Conservation (phyloP, 2,797 vertebrate species). For the Menidia menidia region DNA sequence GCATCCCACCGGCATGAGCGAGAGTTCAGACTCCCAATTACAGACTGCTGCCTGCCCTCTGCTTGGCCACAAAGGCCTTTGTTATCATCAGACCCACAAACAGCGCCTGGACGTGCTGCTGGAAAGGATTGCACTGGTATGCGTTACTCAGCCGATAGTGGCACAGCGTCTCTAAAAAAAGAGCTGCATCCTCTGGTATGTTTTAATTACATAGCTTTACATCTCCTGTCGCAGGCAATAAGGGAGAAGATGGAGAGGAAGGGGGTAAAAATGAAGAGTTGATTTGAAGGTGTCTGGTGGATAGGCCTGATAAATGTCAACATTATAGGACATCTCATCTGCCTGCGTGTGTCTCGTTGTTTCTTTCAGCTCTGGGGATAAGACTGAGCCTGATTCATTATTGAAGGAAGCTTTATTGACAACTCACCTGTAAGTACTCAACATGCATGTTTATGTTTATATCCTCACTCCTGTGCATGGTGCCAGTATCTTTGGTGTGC, state of each 20-base stretch:
- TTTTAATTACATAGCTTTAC: slow-evolving; percentile 79
- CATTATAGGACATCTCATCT: slow-evolving; percentile 74
- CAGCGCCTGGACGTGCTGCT: slow-evolving; percentile 62
- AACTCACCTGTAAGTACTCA: slow-evolving; percentile 47
- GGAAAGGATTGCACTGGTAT: slow-evolving; percentile 70
- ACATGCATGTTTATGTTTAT: slow-evolving; percentile 25
- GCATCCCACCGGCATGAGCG: slow-evolving; percentile 64
- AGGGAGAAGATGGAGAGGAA: slow-evolving; percentile 48
- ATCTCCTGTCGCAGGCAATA: slow-evolving; percentile 56
- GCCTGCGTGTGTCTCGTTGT: slow-evolving; percentile 50
- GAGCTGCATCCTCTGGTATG: slow-evolving; percentile 70
- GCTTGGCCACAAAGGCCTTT: slow-evolving; percentile 78
- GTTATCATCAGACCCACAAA: slow-evolving; percentile 80
- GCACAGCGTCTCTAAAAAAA: slow-evolving; percentile 70
- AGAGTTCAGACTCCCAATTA: slow-evolving; percentile 79
- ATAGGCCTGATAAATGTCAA: slow-evolving; percentile 77
- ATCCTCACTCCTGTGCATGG: slow-evolving; percentile 21
- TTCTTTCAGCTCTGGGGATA: slow-evolving; percentile 56
- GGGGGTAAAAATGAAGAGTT: slow-evolving; percentile 38
- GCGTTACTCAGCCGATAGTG: slow-evolving; percentile 75
- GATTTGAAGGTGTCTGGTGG: slow-evolving; percentile 66
- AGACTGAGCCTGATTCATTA: slow-evolving; percentile 63
- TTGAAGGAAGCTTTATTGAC: slow-evolving; percentile 65
- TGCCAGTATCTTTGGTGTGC: slow-evolving; percentile 27
- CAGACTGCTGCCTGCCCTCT: slow-evolving; percentile 69